Base-by-base conservation (phyloP, 2,888 invertebrate genomes). In the Thyatira batis region DNA sequence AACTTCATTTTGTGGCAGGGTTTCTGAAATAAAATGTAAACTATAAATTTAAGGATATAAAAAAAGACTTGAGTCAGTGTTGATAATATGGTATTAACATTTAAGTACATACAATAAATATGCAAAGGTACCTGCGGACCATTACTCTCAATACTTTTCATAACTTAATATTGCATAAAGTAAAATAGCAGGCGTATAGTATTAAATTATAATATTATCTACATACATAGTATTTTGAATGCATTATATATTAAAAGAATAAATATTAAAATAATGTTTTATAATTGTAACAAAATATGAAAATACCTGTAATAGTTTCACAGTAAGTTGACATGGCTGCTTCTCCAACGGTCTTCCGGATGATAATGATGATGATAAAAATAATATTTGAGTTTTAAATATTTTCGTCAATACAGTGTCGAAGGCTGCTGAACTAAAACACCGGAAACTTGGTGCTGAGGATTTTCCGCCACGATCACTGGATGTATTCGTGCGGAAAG, bases 381-480 rank as follows among this genome's bases (percentile, higher is more conserved):
- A 82, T 78, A 82, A 76, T 70, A 77, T 79, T 69, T 70, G 76
- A 77, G 78, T 74, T 75, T 81, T 90, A 89, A 88, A 89, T 88
- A 88, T 86, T 64, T 54, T 57, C 58, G 50, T 56, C 52, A 54
- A 62, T 60, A 62, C 39, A 61, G 53, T 60, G 60, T 6, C 53
- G 70, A 82, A 82, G 84, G 82, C 58, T 69, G 46, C 10, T 25
- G 3, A 9, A 56, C 58, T 70, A 78, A 74, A 67, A 73, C 54
- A 25, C 60, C 72, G 85, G 85, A 87, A 80, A 56, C 54, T 57
- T 55, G 58, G 60, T 60, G 57, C 64, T 58, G 50, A 50, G 50
- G 54, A 33, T 54, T 54, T 76, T 76, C 73, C 71, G 67, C 57
- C 46, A 63, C 63, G 63, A 72, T 64, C 63, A 68, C 51, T 45